phyloP scores from a whole-genome alignment of 53 echinoderm and acorn worm genomes.

The Holothuria scabra region DNA sequence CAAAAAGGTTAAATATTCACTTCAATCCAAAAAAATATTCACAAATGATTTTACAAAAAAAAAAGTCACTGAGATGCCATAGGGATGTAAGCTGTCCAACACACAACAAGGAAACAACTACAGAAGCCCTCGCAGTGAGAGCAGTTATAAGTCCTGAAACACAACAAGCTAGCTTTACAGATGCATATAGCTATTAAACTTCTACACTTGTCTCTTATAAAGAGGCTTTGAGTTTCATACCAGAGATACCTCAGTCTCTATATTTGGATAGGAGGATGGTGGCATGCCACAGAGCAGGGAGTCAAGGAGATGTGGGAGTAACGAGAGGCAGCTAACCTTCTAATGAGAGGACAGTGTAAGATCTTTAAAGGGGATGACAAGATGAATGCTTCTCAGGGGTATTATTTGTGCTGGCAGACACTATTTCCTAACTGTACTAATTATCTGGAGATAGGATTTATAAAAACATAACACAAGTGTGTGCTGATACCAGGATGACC shows the following conservation, averaged over 20 bases:
- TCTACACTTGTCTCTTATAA: constrained; percentile 6
- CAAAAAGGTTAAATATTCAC: neutral
- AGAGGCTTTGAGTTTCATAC: constrained; percentile 42
- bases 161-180: constrained; percentile 15
- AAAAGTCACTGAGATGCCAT: constrained; percentile 32
- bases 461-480: too few species aligned
- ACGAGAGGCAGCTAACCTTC: constrained; percentile 45
- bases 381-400: too few species aligned
- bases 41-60: neutral
- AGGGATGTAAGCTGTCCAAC: constrained; percentile 42
- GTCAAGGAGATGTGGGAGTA: neutral
- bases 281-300: constrained; percentile 44
- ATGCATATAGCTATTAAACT: constrained; percentile 9
- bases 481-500: too few species aligned
- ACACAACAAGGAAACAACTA: too few species aligned
- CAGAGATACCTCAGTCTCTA: constrained; percentile 45
- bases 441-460: too few species aligned
- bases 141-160: neutral
- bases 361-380: neutral
- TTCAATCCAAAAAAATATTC: constrained; percentile 19
- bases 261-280: constrained; percentile 55
- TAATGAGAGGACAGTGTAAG: constrained; percentile 10
- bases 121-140: too few species aligned
- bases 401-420: too few species aligned
- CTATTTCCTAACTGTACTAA: too few species aligned